phyloP scores from a whole-genome alignment of 2,113 vertebrate genomes.

The Laterallus jamaicensis region DNA sequence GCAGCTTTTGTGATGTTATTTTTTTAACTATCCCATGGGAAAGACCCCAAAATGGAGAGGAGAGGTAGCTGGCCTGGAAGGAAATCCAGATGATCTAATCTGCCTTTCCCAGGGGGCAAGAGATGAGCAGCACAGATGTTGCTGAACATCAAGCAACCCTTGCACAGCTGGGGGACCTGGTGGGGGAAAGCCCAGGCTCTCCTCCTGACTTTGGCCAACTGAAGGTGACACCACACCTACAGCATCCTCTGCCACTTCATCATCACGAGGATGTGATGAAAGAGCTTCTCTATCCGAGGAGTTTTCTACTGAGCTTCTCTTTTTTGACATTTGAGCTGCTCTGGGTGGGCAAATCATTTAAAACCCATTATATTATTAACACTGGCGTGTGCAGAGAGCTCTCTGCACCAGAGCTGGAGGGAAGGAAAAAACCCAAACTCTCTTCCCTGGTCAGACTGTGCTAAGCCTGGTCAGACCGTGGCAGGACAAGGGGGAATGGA shows the following conservation, averaged over 20 bases:
- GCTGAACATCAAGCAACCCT: background rate
- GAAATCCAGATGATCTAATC: background rate
- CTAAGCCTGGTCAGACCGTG: background rate
- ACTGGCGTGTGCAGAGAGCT: background rate
- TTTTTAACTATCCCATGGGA: background rate
- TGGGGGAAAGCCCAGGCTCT: background rate
- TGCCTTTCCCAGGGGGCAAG: background rate
- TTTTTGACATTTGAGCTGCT: background rate
- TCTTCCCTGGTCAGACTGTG: background rate
- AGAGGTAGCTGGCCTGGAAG: background rate
- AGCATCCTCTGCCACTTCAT: background rate
- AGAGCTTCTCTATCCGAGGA: background rate
- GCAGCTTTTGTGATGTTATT: background rate
- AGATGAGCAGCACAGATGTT: background rate
- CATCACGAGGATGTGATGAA: fast-evolving
- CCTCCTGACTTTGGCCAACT: background rate
- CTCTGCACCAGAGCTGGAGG: background rate
- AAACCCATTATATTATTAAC: background rate
- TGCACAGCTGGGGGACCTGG: fast-evolving
- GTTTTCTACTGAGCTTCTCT: background rate
- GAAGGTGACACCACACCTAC: background rate
- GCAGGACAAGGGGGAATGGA: no score
- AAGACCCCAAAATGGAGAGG: background rate
- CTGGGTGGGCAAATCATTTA: background rate
- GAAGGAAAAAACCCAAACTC: background rate